Percentiles rank a stretch among this genome's conserved stretches.
These are phyloP conservation scores for Macrotis lagotis DNA, from an alignment of 2,113 vertebrate genomes.

Conservation along the genomic window DNA sequence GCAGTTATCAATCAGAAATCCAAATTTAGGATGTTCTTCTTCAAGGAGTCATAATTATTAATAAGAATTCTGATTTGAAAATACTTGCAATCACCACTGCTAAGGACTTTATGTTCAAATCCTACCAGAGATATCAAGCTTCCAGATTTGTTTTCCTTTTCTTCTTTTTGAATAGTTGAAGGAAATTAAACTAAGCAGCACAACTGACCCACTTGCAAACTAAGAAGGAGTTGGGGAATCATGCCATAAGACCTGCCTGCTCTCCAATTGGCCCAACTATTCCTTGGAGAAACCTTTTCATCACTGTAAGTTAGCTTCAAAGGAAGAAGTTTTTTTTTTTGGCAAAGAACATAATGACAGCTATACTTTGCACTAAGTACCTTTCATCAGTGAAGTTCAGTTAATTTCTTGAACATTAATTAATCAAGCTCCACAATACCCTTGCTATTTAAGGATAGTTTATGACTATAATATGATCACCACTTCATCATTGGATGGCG, in stretches of 20 bases:
- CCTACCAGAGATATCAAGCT: not conserved
- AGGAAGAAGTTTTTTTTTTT: constrained; percentile 1
- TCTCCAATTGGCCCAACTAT: not conserved
- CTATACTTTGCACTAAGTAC: constrained; percentile 17
- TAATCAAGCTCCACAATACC: constrained; percentile 15
- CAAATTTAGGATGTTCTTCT: not conserved
- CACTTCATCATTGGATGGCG: constrained; percentile 5
- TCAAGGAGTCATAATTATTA: constrained; percentile 30
- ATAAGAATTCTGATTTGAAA: constrained; percentile 28
- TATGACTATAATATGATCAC: not conserved
- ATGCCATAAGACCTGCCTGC: not conserved
- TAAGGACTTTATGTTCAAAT: constrained; percentile 7
- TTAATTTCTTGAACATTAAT: constrained; percentile 49
- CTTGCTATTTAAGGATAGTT: constrained; percentile 15
- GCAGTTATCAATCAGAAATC: not conserved
- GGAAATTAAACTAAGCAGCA: constrained; percentile 18
- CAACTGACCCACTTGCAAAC: constrained; percentile 7
- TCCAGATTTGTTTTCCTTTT: constrained; percentile 13
- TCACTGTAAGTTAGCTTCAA: constrained; percentile 8
- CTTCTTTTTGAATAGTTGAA: constrained; percentile 1
- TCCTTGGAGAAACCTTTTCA: constrained; percentile 29
- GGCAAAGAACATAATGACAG: not conserved
- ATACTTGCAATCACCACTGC: not conserved
- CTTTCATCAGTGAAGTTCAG: constrained; percentile 37
- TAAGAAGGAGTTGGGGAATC: not conserved